These are phyloP conservation scores for Macrotus californicus DNA, from an alignment of 2,113 vertebrate genomes.

Conservation along the genomic window DNA sequence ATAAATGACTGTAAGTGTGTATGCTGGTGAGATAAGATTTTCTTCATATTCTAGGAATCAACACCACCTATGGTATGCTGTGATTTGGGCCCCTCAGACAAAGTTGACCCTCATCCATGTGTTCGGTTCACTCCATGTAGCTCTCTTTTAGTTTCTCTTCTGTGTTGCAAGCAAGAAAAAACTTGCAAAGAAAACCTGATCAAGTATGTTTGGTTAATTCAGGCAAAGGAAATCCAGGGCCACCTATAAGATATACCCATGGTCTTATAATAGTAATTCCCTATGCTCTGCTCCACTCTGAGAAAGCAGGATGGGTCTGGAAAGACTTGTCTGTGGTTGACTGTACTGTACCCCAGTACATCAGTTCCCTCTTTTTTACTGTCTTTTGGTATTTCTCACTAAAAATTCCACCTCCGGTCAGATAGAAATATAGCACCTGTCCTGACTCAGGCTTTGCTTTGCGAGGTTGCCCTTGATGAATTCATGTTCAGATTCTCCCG, in stretches of 20 bases:
- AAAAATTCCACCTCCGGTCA: constrained; percentile 41
- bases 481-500: constrained; percentile 7
- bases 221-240: neutral
- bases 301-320: constrained; percentile 33
- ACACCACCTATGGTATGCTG: neutral
- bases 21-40: neutral
- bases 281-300: neutral
- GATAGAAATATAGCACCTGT: constrained; percentile 29
- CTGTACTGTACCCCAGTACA: neutral
- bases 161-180: neutral
- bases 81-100: neutral
- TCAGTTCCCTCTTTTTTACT: neutral
- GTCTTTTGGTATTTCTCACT: constrained; percentile 9
- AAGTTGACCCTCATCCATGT: neutral
- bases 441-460: constrained; percentile 9
- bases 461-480: constrained; percentile 14
- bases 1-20: neutral
- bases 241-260: neutral
- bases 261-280: neutral
- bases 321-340: neutral
- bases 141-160: neutral
- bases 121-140: neutral
- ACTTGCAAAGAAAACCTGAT: neutral
- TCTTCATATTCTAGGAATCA: neutral
- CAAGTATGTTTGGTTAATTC: constrained; percentile 22